phyloP scores from a whole-genome alignment of 2,888 invertebrate species.

The Polia nebulosa region DNA sequence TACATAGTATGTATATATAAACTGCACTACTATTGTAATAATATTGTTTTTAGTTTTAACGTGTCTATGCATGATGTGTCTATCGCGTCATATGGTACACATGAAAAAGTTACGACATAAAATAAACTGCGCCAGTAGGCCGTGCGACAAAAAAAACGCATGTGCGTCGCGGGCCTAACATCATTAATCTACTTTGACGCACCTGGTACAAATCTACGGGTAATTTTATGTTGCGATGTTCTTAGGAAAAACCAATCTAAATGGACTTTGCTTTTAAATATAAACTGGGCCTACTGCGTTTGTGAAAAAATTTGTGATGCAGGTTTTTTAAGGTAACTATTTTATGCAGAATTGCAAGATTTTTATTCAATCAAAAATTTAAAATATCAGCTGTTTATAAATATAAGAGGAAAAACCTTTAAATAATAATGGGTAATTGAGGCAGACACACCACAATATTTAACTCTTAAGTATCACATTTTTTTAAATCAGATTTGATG shows the following conservation, averaged over 20 bases:
- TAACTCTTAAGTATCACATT: not conserved
- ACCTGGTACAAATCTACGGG: not conserved
- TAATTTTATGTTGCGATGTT: constrained; percentile 1
- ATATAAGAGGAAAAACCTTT: constrained; percentile 33
- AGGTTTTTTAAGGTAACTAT: not conserved
- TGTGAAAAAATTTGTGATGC: no score
- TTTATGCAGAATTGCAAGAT: no score
- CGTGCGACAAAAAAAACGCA: not conserved
- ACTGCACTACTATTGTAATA: no score
- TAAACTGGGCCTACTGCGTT: not conserved
- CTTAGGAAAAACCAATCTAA: constrained; percentile 14
- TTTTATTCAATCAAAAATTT: not conserved
- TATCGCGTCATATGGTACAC: no score
- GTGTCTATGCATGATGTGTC: no score
- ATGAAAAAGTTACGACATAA: no score
- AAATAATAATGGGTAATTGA: constrained; percentile 4
- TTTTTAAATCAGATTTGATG: constrained; percentile 9
- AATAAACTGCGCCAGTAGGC: not conserved
- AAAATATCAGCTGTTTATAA: constrained; percentile 16
- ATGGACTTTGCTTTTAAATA: constrained; percentile 5
- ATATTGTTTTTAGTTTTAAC: no score
- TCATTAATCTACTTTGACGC: constrained; percentile 16
- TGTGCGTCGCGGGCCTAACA: not conserved
- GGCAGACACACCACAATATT: constrained; percentile 15
- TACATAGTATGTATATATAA: no score